Conservation (phyloP, 1,140 invertebrate species). For the Diorhabda carinulata region DNA sequence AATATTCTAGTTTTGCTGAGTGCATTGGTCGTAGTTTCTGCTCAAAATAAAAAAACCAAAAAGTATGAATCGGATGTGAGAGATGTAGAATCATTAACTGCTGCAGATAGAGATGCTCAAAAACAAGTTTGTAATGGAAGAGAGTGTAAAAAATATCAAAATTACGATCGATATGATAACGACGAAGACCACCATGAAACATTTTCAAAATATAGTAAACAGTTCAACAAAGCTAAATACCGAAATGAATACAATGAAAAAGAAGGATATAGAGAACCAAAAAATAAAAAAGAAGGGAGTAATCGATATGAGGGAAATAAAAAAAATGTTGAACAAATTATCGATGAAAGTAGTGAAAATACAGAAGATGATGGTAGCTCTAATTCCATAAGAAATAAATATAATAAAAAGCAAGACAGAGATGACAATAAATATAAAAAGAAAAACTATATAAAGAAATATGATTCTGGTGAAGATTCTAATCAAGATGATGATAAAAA, state of each 20-base stretch:
- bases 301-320: conserved; percentile 1
- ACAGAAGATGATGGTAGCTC: background rate
- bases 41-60: background rate
- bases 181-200: background rate
- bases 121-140: background rate
- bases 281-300: background rate
- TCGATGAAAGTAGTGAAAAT: background rate
- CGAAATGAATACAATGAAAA: background rate
- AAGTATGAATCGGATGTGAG: background rate
- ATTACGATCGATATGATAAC: background rate
- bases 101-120: background rate
- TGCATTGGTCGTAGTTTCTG: background rate
- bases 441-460: background rate
- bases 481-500: background rate
- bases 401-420: background rate
- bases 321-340: background rate
- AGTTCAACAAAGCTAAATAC: background rate
- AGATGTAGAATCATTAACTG: background rate
- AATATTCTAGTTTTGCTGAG: no score
- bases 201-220: background rate
- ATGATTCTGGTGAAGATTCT: background rate
- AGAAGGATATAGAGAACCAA: background rate
- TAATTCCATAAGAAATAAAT: background rate
- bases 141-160: background rate
- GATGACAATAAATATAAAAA: background rate